A percentile compares a stretch with the other conserved stretches of the same genome.
phyloP scores from a whole-genome alignment of 2,888 invertebrate genomes.

The Lasioglossum vierecki region DNA sequence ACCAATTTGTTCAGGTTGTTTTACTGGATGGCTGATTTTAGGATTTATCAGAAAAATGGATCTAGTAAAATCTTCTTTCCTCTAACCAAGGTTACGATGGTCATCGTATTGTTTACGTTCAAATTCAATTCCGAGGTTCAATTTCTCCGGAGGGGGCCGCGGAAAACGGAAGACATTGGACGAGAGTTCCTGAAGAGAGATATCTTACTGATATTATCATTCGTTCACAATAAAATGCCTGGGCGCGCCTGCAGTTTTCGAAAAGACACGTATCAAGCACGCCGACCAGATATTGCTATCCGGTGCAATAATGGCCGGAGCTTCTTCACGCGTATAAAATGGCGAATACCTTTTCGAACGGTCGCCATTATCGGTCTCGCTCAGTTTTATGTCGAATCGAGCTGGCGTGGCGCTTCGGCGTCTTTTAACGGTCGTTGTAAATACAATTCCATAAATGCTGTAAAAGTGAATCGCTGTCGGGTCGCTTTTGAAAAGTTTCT shows the following conservation, averaged over 20 bases:
- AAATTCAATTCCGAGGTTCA: background rate
- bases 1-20: background rate
- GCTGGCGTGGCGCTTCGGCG: background rate
- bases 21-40: too few species aligned
- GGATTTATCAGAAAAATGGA: too few species aligned
- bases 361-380: slow-evolving; percentile 13
- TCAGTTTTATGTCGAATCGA: slow-evolving; percentile 10
- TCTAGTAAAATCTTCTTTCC: background rate
- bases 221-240: background rate
- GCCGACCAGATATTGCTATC: slow-evolving; percentile 18
- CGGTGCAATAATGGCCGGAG: slow-evolving; percentile 8
- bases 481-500: background rate
- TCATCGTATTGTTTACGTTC: background rate
- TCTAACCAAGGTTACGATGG: background rate
- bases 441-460: slow-evolving; percentile 27
- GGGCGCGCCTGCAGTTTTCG: background rate
- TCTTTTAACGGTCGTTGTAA: slow-evolving; percentile 5
- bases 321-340: slow-evolving; percentile 13
- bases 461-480: background rate
- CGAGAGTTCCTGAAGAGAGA: background rate
- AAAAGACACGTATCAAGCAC: background rate
- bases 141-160: background rate
- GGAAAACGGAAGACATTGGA: background rate
- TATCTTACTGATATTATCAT: slow-evolving; percentile 3
- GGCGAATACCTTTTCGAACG: slow-evolving; percentile 17